Evolutionary conservation across 2,888 invertebrate species (phyloP).

Genomic region (Pollenia angustigena): DNA sequence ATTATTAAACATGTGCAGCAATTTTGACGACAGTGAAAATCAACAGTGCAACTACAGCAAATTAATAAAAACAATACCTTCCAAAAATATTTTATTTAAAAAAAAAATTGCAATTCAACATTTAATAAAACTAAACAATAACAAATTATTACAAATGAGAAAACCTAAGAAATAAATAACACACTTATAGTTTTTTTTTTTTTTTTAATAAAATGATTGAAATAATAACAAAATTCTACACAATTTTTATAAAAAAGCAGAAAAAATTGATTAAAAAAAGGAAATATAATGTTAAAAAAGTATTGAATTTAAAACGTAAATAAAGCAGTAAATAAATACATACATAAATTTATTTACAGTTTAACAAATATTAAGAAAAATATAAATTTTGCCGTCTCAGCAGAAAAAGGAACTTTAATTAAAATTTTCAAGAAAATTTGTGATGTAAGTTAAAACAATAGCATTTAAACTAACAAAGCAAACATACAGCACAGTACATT

Average conservation of each 20-base stretch:
- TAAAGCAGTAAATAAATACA: conserved; percentile 17
- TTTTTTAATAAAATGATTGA: conserved; percentile 71
- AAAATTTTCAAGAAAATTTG: conserved; percentile 74
- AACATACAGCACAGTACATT: no score
- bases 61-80: conserved; percentile 43
- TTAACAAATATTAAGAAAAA: conserved; percentile 1
- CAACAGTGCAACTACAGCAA: conserved; percentile 55
- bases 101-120: conserved; percentile 44
- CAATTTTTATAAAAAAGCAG: conserved; percentile 38
- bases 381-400: conserved; percentile 30
- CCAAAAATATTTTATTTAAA: conserved; percentile 18
- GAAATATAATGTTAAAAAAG: conserved; percentile 50
- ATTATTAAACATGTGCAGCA: neutral
- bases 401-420: conserved; percentile 49
- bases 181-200: conserved; percentile 53
- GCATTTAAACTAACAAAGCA: no score
- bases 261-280: conserved; percentile 22
- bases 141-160: conserved; percentile 77
- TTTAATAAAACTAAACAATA: conserved; percentile 48
- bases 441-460: conserved; percentile 77
- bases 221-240: conserved; percentile 59
- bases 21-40: conserved; percentile 14
- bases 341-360: conserved; percentile 1
- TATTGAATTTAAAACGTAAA: conserved; percentile 54
- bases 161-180: conserved; percentile 78